Base-by-base conservation (phyloP, 2,113 vertebrate genomes). In the Crypturellus undulatus region DNA sequence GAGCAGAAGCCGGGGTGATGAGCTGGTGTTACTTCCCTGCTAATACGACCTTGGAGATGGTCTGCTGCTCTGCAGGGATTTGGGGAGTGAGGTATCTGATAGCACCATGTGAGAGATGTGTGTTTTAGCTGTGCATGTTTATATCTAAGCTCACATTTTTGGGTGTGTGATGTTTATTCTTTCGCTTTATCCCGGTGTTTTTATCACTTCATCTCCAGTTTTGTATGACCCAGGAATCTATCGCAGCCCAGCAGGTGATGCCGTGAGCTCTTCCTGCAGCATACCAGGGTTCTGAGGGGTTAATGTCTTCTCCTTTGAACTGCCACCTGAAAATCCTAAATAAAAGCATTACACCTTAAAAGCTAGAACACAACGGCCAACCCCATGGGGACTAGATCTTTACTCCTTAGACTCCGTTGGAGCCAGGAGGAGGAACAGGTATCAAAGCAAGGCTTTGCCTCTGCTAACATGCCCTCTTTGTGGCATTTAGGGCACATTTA, bases 21-120 rank as follows among this genome's bases (percentile, higher is more conserved):
- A 69, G 63, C 87, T 87, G 95, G 68, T 34, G 76, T 95, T 90
- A 26, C 59, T 91, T 92, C 69, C 60, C 69, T 0, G 1, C 65
- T 94, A 87, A 95, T 92, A 69, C 64, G 89, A 90, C 92, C 86
- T 90, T 92, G 79, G 95, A 94, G 88, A 89, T 94, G 86, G 80
- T 88, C 80, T 84, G 56, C 73, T 79, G 77, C 83, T 96, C 90
- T 81, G 21, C 26, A 40, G 83, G 83, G 90, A 84, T 87, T 89
- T 93, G 45, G 70, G 45, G 75, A 92, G 34, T 96, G 88, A 94
- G 84, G 54, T 38, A 18, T 81, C 90, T 90, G 92, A 73, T 89
- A 93, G 73, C 54, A 89, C 87, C 70, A 67, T 87, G 45, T 78
- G 72, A 65, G 82, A 65, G 79, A 54, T 71, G 60, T 81, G 69